phyloP scores from a whole-genome alignment of 2,113 vertebrate species.

The Pantherophis guttatus region DNA sequence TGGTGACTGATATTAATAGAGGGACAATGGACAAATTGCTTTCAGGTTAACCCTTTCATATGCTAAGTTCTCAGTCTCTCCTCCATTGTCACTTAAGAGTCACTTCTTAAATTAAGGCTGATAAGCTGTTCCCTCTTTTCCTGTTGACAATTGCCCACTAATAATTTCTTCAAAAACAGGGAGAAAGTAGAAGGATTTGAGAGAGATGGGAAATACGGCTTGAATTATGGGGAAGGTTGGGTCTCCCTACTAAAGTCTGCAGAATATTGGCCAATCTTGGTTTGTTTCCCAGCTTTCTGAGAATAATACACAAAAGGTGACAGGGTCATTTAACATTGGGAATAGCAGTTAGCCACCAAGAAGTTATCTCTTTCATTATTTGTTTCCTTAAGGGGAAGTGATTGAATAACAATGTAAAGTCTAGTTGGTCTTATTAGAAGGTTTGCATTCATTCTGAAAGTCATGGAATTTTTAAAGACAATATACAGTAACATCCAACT shows the following conservation, averaged over 20 bases:
- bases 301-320: neutral
- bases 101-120: neutral
- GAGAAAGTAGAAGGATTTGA: neutral
- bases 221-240: neutral
- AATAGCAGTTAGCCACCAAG: neutral
- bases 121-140: neutral
- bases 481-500: neutral
- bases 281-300: neutral
- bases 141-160: conserved; percentile 2
- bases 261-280: neutral
- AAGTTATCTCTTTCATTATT: neutral
- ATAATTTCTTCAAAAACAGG: neutral
- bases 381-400: neutral
- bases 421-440: conserved; percentile 1
- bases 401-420: conserved; percentile 14
- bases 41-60: conserved; percentile 45
- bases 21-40: conserved; percentile 55
- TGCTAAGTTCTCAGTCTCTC: neutral
- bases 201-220: neutral
- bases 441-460: conserved; percentile 22
- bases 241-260: neutral
- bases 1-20: conserved; percentile 59
- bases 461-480: conserved; percentile 11
- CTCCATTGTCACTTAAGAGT: neutral
- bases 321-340: neutral